These are phyloP conservation scores for Heptranchias perlo DNA, from an alignment of 2,113 vertebrate genomes.

Conservation along the genomic window DNA sequence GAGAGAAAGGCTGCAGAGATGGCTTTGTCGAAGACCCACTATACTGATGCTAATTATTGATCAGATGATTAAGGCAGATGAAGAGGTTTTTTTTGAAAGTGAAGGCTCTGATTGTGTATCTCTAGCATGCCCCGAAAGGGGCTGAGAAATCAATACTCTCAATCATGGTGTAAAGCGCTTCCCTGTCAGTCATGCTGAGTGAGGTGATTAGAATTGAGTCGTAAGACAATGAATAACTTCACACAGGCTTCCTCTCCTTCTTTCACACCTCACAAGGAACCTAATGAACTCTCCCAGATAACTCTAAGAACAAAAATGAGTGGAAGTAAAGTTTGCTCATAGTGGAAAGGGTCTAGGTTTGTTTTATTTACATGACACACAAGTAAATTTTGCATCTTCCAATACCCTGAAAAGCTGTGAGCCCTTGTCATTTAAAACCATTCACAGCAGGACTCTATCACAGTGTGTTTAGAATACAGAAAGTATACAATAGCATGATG, in stretches of 20 bases:
- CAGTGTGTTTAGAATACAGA: conserved; percentile 21
- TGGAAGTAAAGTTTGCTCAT: conserved; percentile 24
- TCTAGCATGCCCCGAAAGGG: conserved; percentile 68
- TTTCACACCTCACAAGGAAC: conserved; percentile 68
- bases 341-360: background rate
- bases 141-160: conserved; percentile 91
- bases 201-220: conserved; percentile 95
- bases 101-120: conserved; percentile 83
- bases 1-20: conserved; percentile 67
- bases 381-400: background rate
- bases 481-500: conserved; percentile 10
- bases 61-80: conserved; percentile 95
- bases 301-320: conserved; percentile 54
- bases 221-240: conserved; percentile 89
- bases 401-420: conserved; percentile 12
- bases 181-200: conserved; percentile 84
- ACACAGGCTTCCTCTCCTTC: conserved; percentile 65
- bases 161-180: conserved; percentile 79
- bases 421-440: conserved; percentile 39
- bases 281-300: conserved; percentile 78
- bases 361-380: conserved; percentile 19
- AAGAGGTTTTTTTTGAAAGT: conserved; percentile 78
- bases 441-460: conserved; percentile 36
- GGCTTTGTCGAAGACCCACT: conserved; percentile 72
- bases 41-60: conserved; percentile 85